A percentile compares a stretch with the other conserved stretches of the same genome.
Evolutionary conservation across 2,888 invertebrate genomes (phyloP).

Genomic region (Dyspetes luteomarginatus): DNA sequence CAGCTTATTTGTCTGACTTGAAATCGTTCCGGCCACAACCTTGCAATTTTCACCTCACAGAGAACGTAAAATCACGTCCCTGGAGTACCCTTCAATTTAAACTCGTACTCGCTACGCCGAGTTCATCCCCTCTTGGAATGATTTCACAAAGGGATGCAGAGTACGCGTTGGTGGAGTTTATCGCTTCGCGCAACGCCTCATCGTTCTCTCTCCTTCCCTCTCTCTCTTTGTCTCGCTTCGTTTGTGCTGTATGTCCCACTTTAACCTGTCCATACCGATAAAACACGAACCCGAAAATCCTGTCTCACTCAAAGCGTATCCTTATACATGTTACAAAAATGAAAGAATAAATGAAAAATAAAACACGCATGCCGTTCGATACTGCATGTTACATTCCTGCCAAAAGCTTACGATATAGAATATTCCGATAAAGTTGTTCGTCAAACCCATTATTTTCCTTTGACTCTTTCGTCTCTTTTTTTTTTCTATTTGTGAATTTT

Average conservation of each 20-base stretch:
- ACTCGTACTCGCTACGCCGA: neutral
- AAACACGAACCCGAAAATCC: neutral
- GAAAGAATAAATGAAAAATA: too few species aligned
- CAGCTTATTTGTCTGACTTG: slow-evolving; percentile 33
- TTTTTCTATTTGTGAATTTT: neutral
- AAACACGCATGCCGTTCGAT: neutral
- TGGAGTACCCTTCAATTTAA: slow-evolving; percentile 36
- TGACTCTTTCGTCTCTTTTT: too few species aligned
- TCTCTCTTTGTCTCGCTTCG: neutral
- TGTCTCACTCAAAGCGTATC: neutral
- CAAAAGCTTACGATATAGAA: neutral
- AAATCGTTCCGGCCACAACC: neutral
- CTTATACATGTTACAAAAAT: neutral
- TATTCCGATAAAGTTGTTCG: neutral
- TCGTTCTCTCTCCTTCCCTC: neutral
- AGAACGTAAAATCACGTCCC: slow-evolving; percentile 1
- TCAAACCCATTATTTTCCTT: neutral
- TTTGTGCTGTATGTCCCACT: neutral
- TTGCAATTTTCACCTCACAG: slow-evolving; percentile 17
- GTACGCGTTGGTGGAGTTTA: slow-evolving; percentile 31
- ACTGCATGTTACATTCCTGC: neutral
- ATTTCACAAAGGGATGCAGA: slow-evolving; percentile 49
- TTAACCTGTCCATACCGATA: slow-evolving; percentile 8
- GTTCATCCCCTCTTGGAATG: slow-evolving; percentile 18
- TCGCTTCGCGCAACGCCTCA: slow-evolving; percentile 23